Evolutionary conservation across 2,888 invertebrate genomes (phyloP).

Genomic region (Lycocerus yunnanus): DNA sequence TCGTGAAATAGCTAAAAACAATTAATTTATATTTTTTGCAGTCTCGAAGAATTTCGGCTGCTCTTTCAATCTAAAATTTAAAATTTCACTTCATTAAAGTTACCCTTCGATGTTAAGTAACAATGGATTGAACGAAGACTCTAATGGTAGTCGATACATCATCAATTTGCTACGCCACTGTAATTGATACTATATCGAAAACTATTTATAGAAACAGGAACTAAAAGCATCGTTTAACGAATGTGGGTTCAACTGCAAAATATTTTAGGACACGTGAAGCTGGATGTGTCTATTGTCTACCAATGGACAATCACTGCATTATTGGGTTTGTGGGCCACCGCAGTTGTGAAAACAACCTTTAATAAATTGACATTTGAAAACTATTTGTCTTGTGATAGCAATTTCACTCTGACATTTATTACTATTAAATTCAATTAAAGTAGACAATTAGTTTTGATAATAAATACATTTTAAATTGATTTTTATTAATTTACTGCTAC

Average conservation of each 20-base stretch:
- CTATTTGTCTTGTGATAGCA: constrained; percentile 26
- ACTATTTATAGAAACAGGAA: constrained; percentile 22
- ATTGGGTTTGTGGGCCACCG: constrained; percentile 29
- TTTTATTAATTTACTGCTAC: background rate
- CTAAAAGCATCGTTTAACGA: constrained; percentile 30
- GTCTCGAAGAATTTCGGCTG: background rate
- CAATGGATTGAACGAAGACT: background rate
- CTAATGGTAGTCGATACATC: background rate
- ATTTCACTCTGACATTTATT: constrained; percentile 12
- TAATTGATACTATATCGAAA: background rate
- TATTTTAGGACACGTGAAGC: constrained; percentile 23
- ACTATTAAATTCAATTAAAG: constrained; percentile 1
- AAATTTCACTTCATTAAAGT: background rate
- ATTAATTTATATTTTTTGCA: background rate
- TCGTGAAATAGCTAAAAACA: constrained; percentile 10
- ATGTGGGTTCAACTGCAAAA: constrained; percentile 22
- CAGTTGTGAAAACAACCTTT: constrained; percentile 30
- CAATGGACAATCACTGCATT: constrained; percentile 25
- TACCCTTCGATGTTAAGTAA: background rate
- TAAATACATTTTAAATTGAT: background rate
- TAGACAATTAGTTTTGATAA: constrained; percentile 4
- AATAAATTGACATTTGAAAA: constrained; percentile 24
- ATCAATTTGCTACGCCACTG: constrained; percentile 13
- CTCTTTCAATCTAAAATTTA: background rate
- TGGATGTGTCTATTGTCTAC: constrained; percentile 26